Conservation (phyloP, 2,888 invertebrate species). For the Scaeva pyrastri region DNA sequence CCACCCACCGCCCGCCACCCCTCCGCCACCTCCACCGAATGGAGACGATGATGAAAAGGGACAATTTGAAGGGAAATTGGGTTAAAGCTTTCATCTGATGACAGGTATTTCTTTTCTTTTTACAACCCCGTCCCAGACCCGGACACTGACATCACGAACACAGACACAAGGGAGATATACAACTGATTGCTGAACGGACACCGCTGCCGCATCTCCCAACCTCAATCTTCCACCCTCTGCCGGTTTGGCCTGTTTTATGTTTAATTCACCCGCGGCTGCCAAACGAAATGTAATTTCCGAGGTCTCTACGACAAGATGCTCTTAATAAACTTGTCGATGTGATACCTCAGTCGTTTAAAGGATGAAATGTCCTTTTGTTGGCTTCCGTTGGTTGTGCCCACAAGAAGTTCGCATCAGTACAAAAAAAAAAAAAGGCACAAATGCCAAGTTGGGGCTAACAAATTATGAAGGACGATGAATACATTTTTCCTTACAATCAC, state of each 20-base stretch:
- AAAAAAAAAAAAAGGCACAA: constrained; percentile 23
- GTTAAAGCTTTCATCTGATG: constrained; percentile 65
- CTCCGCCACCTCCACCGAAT: constrained; percentile 18
- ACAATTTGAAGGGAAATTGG: constrained; percentile 55
- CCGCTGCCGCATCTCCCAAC: too few relatives aligned
- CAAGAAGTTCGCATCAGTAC: constrained; percentile 32
- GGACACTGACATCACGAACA: neutral
- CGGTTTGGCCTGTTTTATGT: constrained; percentile 20
- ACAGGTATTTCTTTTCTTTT: constrained; percentile 33
- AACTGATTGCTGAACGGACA: constrained; percentile 39
- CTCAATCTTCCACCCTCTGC: too few relatives aligned
- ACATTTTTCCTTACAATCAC: constrained; percentile 43
- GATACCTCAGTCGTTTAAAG: constrained; percentile 74
- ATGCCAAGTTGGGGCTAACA: constrained; percentile 40
- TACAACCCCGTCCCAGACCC: constrained; percentile 41
- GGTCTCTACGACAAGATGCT: constrained; percentile 55
- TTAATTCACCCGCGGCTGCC: constrained; percentile 40
- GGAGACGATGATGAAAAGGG: constrained; percentile 37
- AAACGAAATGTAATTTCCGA: constrained; percentile 65
- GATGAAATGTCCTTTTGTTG: constrained; percentile 63
- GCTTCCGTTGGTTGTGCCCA: constrained; percentile 40
- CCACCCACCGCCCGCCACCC: neutral
- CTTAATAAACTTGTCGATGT: constrained; percentile 74
- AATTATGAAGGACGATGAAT: constrained; percentile 73
- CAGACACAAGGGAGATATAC: constrained; percentile 36